Conservation (phyloP, 2,113 vertebrate genomes). For the western clawed frog (Xenopus tropicalis) region UCB_Xtro_10.0 CM004446.2:115779001-115779500, state of each 20-base stretch:
- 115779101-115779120: no score
- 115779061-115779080: neutral
- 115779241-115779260: no score
- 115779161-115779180: neutral
- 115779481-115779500: constrained; percentile 4
- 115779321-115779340: neutral
- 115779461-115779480: constrained; percentile 25
- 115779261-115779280: neutral
- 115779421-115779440: constrained; percentile 40
- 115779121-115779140: no score
- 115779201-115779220: neutral
- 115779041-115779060: neutral
- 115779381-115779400: neutral
- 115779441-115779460: constrained; percentile 7
- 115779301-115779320: neutral
- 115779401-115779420: constrained; percentile 4
- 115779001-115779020: neutral
- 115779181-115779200: neutral
- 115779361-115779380: neutral
- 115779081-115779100: no score
- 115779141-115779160: no score
- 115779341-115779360: neutral
- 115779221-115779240: no score
- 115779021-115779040: constrained; percentile 3
- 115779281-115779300: neutral